Conservation (phyloP, 2,797 vertebrate genomes). For the Karalla daura region DNA sequence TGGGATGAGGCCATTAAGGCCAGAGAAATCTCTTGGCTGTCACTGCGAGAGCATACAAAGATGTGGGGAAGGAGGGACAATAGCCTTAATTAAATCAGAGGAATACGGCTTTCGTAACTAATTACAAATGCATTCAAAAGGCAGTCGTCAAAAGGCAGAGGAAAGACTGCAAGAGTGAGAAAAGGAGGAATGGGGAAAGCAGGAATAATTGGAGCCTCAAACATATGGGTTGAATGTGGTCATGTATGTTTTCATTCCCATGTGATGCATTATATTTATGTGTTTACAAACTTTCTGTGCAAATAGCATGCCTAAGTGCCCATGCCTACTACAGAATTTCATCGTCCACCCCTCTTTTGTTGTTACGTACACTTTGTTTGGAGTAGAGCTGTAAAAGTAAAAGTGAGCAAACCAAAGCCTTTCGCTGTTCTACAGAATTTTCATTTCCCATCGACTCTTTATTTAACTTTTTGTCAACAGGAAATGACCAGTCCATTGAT, state of each 20-base stretch:
- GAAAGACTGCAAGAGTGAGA: not conserved
- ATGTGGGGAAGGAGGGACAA: slow-evolving; percentile 49
- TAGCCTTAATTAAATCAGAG: slow-evolving; percentile 61
- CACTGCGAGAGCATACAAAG: slow-evolving; percentile 55
- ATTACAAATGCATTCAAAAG: slow-evolving; percentile 25
- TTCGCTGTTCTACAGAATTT: not conserved
- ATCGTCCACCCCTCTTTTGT: too few relatives aligned
- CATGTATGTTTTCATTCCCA: not conserved
- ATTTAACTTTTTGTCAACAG: not conserved
- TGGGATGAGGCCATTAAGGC: slow-evolving; percentile 67
- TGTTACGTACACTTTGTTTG: too few relatives aligned
- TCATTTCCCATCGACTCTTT: not conserved
- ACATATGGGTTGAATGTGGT: not conserved
- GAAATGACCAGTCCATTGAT: not conserved
- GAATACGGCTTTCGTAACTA: slow-evolving; percentile 42
- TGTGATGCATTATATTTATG: too few relatives aligned
- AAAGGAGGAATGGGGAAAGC: not conserved
- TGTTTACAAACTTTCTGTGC: too few relatives aligned
- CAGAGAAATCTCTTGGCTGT: slow-evolving; percentile 57
- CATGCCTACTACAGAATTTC: too few relatives aligned
- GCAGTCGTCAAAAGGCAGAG: slow-evolving; percentile 31
- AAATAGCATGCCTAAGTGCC: too few relatives aligned
- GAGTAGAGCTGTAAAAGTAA: too few relatives aligned
- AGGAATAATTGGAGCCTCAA: not conserved
- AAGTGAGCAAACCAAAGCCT: not conserved